Conservation (phyloP, 2,113 vertebrate species). For the Microcebus griseorufus region DNA sequence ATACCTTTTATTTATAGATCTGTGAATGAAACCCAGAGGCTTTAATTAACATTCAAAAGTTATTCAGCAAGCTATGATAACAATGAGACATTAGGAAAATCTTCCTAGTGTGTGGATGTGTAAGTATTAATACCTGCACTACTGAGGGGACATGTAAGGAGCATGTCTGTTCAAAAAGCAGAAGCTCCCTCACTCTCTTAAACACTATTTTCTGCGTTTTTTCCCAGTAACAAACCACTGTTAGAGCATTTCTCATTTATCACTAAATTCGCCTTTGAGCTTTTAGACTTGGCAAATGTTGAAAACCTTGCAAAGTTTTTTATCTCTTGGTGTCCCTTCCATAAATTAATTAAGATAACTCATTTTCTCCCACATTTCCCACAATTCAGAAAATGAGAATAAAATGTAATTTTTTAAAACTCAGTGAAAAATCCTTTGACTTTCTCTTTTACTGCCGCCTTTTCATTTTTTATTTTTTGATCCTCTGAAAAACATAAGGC, state of each 20-base stretch:
- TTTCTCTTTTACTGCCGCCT: neutral
- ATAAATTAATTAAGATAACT: constrained; percentile 69
- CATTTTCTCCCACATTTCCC: constrained; percentile 65
- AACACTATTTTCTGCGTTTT: constrained; percentile 4
- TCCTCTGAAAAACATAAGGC: constrained; percentile 36
- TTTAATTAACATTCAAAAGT: constrained; percentile 32
- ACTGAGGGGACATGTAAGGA: neutral
- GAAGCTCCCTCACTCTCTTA: neutral
- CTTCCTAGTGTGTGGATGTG: neutral
- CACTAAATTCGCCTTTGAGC: constrained; percentile 41
- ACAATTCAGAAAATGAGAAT: constrained; percentile 65
- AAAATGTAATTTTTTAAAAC: constrained; percentile 61
- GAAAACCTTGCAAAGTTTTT: constrained; percentile 24
- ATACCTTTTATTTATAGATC: neutral
- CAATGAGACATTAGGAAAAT: constrained; percentile 4
- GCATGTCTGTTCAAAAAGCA: neutral
- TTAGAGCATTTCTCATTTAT: constrained; percentile 32
- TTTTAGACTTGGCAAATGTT: constrained; percentile 37
- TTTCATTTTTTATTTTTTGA: neutral
- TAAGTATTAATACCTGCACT: neutral
- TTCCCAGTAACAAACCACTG: constrained; percentile 10
- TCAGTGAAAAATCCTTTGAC: neutral
- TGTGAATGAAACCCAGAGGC: neutral
- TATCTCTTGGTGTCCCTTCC: constrained; percentile 42
- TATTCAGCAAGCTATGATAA: constrained; percentile 11